Base-by-base conservation (phyloP, 2,113 vertebrate species). In the Pristiophorus japonicus region DNA sequence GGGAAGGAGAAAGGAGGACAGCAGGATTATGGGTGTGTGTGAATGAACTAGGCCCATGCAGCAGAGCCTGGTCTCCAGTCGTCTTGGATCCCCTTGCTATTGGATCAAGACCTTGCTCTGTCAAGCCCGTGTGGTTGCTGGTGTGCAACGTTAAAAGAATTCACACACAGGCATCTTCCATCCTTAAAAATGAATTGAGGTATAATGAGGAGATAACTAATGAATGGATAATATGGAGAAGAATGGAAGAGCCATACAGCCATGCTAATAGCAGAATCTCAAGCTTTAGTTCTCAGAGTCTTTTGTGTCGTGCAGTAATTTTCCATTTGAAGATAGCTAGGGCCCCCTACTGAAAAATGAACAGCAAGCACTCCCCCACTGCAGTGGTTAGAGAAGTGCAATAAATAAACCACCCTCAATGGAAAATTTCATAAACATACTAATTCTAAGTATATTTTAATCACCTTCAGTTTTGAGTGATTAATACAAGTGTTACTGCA, bases 381-480 rank as follows among this genome's bases (percentile, higher is more conserved):
- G 97, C 97, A 98, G 98, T 97, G 97, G 98, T 98, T 98, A 98
- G 97, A 97, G 98, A 98, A 97, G 98, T 98, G 97, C 97, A 98
- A 98, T 94, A 94, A 94, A 97, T 97, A 97, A 98, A 98, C 97
- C 97, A 97, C 97, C 97, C 97, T 98, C 97, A 98, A 97, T 98
- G 97, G 97, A 98, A 97, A 98, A 97, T 98, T 97, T 98, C 97
- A 98, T 98, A 98, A 98, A 98, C 98, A 98, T 97, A 97, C 98
- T 98, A 98, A 98, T 98, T 98, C 98, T 97, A 98, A 97, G 97
- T 98, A 97, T 98, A 97, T 98, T 97, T 97, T 98, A 98, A 98
- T 98, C 98, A 97, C 97, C 97, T 98, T 97, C 97, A 97, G 98
- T 98, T 98, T 98, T 98, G 97, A 98, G 98, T 98, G 98, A 98